Base-by-base conservation (phyloP, 2,113 vertebrate genomes). In the Caloenas nicobarica region DNA sequence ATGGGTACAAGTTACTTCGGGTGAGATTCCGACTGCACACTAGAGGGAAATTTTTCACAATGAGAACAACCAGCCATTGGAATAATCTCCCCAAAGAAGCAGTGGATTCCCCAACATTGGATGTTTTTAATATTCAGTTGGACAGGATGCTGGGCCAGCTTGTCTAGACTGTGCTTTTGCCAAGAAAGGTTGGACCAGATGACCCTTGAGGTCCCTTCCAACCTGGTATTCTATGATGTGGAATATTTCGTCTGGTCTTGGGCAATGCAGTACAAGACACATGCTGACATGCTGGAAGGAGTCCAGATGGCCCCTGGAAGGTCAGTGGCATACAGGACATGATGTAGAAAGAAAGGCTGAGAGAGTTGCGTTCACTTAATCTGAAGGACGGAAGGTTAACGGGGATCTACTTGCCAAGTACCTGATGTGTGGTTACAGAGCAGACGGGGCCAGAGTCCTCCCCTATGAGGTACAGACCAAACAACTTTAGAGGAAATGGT, bases 381-480 rank as follows among this genome's bases (percentile, higher is more conserved):
- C 65, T 38, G 40, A 53, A 88, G 23, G 13, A 65, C 1, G 5
- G 23, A 51, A 54, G 34, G 42, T 40, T 68, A 66, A 64, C 12
- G 22, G 16, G 58, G 58, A 78, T 42, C 34, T 42, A 22, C 22
- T n/a, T 33, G 34, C 16, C 17, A 53, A 70, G 21, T 31, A 76
- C 24, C 23, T 62, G 11, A 31, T 8, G 10, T 13, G 42, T 58
- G 26, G 14, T 69, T 26, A 38, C 3, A n/a, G 61, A 57, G 53
- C 6, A 50, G n/a, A 25, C 12, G 5, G 22, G n/a, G 14, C 42
- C 29, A 81, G 54, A 65, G n/a, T 22, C 58, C 60, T 85, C 33
- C n/a, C 24, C 28, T 33, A 3, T 0, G 0, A 79, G 36, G 15
- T 66, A 11, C 40, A 69, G 40, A 36, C 29, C 25, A 74, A 61